These are phyloP conservation scores for Grammomys surdaster DNA, from an alignment of 2,113 vertebrate species.

Conservation along the genomic window DNA sequence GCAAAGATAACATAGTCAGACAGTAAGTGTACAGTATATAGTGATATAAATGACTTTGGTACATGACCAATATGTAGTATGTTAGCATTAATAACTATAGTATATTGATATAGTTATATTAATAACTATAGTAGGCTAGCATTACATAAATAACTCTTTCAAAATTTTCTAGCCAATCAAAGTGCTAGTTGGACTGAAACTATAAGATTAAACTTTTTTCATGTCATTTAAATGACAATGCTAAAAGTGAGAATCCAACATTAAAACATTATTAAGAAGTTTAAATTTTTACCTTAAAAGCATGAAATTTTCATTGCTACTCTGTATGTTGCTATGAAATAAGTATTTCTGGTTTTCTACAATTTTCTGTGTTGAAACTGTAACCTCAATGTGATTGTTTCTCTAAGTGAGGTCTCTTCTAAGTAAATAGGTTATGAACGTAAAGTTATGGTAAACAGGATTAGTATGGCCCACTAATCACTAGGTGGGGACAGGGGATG, in stretches of 20 bases:
- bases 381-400: neutral
- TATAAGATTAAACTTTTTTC: neutral
- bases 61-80: neutral
- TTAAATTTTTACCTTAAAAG: conserved; percentile 4
- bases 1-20: neutral
- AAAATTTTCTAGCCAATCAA: neutral
- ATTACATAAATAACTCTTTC: neutral
- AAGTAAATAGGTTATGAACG: neutral
- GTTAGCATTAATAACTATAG: neutral
- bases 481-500: neutral
- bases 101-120: neutral
- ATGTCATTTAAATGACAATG: neutral
- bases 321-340: neutral
- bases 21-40: neutral
- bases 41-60: neutral
- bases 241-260: neutral
- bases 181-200: neutral
- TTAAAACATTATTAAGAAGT: neutral
- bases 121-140: neutral
- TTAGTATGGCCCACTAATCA: neutral
- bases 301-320: neutral
- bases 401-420: neutral
- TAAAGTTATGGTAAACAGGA: neutral
- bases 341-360: neutral
- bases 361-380: neutral